phyloP scores from a whole-genome alignment of 2,888 invertebrate genomes.

The Agriopis leucophaearia region DNA sequence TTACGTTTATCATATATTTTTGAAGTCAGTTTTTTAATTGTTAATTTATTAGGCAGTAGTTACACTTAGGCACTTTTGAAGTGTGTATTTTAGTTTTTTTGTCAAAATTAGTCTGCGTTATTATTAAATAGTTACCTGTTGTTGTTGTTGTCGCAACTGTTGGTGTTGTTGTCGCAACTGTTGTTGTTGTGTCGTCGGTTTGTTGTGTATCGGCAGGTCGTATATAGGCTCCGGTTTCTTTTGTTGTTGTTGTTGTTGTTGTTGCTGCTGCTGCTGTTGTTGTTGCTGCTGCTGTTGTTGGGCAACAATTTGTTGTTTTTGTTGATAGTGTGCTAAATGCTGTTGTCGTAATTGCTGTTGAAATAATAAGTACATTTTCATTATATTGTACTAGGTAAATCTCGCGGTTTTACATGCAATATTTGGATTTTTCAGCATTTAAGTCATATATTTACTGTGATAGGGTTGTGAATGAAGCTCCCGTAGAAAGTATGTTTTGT shows the following conservation, averaged over 20 bases:
- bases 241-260: conserved; percentile 50
- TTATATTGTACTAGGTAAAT: neutral
- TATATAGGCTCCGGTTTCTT: conserved; percentile 80
- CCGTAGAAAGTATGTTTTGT: no score
- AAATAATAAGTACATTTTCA: neutral
- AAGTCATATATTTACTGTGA: no score
- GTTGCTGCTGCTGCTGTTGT: conserved; percentile 33
- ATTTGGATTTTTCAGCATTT: neutral
- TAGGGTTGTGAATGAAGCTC: no score
- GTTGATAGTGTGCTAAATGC: conserved; percentile 51
- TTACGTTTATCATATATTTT: no score
- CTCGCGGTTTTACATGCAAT: neutral
- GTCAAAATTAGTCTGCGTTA: neutral
- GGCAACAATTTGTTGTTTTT: conserved; percentile 47
- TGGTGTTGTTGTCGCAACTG: conserved; percentile 62
- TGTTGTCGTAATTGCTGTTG: conserved; percentile 63
- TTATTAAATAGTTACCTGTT: conserved; percentile 37
- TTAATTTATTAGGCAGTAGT: no score
- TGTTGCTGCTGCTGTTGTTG: conserved; percentile 41
- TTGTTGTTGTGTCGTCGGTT: conserved; percentile 72
- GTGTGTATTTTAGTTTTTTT: neutral
- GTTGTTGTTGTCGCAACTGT: conserved; percentile 48
- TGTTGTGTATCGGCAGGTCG: conserved; percentile 80
- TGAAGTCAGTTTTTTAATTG: no score
- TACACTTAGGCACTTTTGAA: neutral